A percentile compares a stretch with the other conserved stretches of the same genome.
These are phyloP conservation scores for Erebia palarica DNA, from an alignment of 2,888 invertebrate species.

Conservation along the genomic window DNA sequence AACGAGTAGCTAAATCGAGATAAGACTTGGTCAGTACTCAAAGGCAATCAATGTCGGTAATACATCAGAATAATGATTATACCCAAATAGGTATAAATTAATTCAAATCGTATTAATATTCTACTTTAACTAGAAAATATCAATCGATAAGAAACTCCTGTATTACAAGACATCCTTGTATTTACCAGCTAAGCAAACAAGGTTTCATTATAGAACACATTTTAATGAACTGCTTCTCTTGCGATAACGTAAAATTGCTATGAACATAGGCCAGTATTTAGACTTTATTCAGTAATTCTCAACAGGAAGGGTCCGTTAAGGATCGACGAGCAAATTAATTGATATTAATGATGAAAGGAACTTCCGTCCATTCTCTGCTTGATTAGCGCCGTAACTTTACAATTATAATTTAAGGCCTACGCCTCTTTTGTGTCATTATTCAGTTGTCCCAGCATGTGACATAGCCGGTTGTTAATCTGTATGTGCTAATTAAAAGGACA, in stretches of 20 bases:
- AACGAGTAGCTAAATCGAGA: background rate
- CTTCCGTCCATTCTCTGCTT: constrained; percentile 42
- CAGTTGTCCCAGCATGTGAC: constrained; percentile 67
- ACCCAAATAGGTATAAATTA: background rate
- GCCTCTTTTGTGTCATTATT: constrained; percentile 63
- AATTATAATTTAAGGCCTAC: constrained; percentile 42
- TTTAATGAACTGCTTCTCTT: constrained; percentile 18
- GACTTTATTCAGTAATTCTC: constrained; percentile 1
- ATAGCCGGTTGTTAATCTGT: constrained; percentile 70
- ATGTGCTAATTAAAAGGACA: constrained; percentile 78
- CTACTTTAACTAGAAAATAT: background rate
- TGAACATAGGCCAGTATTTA: constrained; percentile 20
- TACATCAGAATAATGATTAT: background rate
- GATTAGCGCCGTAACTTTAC: constrained; percentile 42
- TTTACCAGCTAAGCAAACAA: constrained; percentile 10
- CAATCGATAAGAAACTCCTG: background rate
- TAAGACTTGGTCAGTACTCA: background rate
- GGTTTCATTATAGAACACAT: constrained; percentile 18
- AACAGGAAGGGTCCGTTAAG: constrained; percentile 40
- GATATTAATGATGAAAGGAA: constrained; percentile 40
- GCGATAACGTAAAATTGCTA: constrained; percentile 10
- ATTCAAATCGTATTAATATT: background rate
- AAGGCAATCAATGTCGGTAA: background rate
- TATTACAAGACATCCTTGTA: background rate
- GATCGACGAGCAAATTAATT: constrained; percentile 41